Evolutionary conservation across 2,797 vertebrate genomes (phyloP).

Genomic region (Euthynnus affinis): DNA sequence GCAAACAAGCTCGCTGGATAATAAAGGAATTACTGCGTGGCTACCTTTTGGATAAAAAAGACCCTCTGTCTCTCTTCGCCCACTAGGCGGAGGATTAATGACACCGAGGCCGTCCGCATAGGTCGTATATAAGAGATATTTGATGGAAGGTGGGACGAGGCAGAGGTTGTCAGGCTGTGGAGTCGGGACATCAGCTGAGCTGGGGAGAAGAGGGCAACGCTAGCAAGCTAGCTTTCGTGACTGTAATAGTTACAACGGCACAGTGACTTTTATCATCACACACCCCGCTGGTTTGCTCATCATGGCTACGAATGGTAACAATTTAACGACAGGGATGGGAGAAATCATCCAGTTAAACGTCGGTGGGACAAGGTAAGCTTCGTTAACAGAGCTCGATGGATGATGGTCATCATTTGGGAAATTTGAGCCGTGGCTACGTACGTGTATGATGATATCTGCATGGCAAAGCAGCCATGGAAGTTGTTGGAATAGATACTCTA

Average conservation of each 20-base stretch:
- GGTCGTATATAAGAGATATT: conserved; percentile 54
- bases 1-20: conserved; percentile 43
- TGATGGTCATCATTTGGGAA: conserved; percentile 24
- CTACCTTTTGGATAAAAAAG: conserved; percentile 32
- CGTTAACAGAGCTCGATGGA: conserved; percentile 2
- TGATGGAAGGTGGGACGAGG: conserved; percentile 67
- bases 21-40: conserved; percentile 40
- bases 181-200: conserved; percentile 65
- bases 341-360: conserved; percentile 98
- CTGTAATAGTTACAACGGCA: conserved; percentile 21
- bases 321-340: conserved; percentile 87
- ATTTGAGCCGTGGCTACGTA: conserved; percentile 21
- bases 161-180: conserved; percentile 65
- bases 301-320: conserved; percentile 91
- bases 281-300: conserved; percentile 39
- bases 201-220: conserved; percentile 32
- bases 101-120: conserved; percentile 17
- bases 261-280: neutral
- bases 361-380: conserved; percentile 92
- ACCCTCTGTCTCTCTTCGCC: conserved; percentile 27
- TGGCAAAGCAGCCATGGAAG: conserved; percentile 21
- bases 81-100: conserved; percentile 50
- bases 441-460: conserved; percentile 23
- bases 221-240: conserved; percentile 71
- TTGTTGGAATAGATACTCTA: conserved; percentile 12